Percentiles rank a stretch among this genome's conserved stretches.
Evolutionary conservation across 1,140 invertebrate species (phyloP).

Genomic region (Cydia fagiglandana): DNA sequence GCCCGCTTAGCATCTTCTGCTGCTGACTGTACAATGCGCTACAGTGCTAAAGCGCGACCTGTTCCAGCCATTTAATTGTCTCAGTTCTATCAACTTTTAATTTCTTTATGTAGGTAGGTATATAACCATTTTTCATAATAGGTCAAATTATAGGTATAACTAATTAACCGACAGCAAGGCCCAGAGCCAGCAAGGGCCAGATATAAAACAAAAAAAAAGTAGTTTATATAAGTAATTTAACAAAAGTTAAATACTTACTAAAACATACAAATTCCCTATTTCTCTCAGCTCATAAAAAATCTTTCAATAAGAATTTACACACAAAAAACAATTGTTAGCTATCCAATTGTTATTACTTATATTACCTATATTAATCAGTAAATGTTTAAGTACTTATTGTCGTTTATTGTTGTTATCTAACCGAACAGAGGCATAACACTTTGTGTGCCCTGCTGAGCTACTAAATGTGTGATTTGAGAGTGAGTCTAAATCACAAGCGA

Average conservation of each 20-base stretch:
- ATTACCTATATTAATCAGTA: neutral
- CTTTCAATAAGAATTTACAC: conserved; percentile 18
- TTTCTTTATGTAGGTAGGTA: no score
- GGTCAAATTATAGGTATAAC: no score
- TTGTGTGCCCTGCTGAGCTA: neutral
- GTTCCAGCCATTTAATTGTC: no score
- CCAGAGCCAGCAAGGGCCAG: no score
- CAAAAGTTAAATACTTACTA: neutral
- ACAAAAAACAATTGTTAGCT: neutral
- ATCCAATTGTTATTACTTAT: neutral
- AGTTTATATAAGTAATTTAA: neutral
- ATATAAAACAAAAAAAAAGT: neutral
- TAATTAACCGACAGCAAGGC: no score
- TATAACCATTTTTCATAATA: no score
- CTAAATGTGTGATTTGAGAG: no score
- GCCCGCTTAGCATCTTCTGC: no score
- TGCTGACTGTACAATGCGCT: no score
- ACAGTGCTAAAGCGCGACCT: no score
- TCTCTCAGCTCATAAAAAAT: neutral
- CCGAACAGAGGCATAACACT: neutral
- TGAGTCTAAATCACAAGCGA: neutral
- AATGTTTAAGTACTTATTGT: conserved; percentile 19
- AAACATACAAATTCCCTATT: neutral
- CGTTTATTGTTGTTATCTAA: conserved; percentile 17
- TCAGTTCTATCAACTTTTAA: no score